Evolutionary conservation across 2,113 vertebrate genomes (phyloP), one percentile per base, ranked within the genome.

Genomic region (Peromyscus leucopus): DNA sequence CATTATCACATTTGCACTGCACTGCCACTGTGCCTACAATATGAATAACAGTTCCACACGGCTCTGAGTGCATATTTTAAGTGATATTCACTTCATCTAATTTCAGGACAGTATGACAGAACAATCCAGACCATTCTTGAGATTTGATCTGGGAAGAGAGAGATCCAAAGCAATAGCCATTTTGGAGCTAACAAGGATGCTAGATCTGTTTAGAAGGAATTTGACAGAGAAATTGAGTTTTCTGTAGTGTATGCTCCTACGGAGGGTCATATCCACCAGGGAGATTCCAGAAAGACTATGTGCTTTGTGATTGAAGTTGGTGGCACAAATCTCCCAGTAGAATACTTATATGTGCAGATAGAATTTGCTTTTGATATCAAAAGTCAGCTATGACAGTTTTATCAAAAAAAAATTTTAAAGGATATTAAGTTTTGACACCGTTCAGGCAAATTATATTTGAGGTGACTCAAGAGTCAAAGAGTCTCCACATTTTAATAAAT

Each of bases 401-500:
- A 96, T 84, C 63, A 86, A 93, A 93, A 97, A 76, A 94, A 80
- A 89, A 5, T 24, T 84, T 97, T 95, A 96, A 95, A 97, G 95
- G 95, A 97, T 97, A 97, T 97, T 96, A 96, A 71, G 67, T 95
- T 97, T 98, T 97, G 95, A 97, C 95, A 96, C 93, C 59, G 71
- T 86, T 87, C 93, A 97, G 79, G 91, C 91, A 97, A 97, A 97
- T 98, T 97, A 97, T 97, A 97, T 97, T 98, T 97, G 97, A 93
- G 96, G 83, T 97, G 93, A 92, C 96, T 98, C 97, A 97, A 97
- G 93, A 98, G 91, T 98, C 98, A 96, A 98, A 97, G 95, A 95
- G 94, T 96, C 96, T 90, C 89, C 93, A 97, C 89, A 96, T 96
- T 97, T 97, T 97, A 98, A 97, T 98, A 98, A 97, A 95, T 97